Base-by-base conservation (phyloP, 2,797 vertebrate genomes). In the Enteromius argenteus region DNA sequence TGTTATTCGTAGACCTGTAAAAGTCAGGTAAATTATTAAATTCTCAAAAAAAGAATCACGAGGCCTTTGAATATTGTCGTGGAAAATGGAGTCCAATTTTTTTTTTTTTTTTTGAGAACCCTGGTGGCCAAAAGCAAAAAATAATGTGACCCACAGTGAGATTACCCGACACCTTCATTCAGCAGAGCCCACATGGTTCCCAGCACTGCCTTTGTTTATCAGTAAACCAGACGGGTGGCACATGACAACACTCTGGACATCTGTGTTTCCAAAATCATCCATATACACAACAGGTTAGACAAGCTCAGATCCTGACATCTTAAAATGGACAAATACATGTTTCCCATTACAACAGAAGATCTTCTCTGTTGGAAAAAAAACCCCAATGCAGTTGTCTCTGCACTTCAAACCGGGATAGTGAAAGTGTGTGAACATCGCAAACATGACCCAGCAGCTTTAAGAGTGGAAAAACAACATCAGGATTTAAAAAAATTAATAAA, bases 171-270 rank as follows among this genome's bases (percentile, higher is more conserved):
- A 19, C n/a, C 58, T 64, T 64, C 49, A 44, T 51, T 51, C 17
- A 64, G 23, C 69, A 37, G 46, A 51, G 46, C 44, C 62, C 46
- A 14, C 64, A 68, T 68, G 42, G 8, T 68, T 71, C 44, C 58
- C n/a, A 49, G 74, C 35, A 14, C 10, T 21, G 14, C 21, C 56
- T 51, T 37, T 80, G 58, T 78, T 85, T 76, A 76, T 62, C 42
- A 42, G 58, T 78, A 82, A 79, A 39, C 42, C 51, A 75, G 39
- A 78, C 2, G 2, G 60, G 27, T 64, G 60, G 60, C 6, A 17
- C 62, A 64, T 5, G n/a, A 23, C n/a, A 58, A 58, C n/a, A 23
- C n/a, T 23, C n/a, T 1, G 53, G 42, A 53, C 30, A 1, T 23
- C 35, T 35, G 32, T 27, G 32, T 84, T 64, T 78, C 27, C 76